Percentiles rank a stretch among this genome's conserved stretches.
Evolutionary conservation across 2,113 vertebrate species (phyloP).

Genomic region (Strix uralensis): DNA sequence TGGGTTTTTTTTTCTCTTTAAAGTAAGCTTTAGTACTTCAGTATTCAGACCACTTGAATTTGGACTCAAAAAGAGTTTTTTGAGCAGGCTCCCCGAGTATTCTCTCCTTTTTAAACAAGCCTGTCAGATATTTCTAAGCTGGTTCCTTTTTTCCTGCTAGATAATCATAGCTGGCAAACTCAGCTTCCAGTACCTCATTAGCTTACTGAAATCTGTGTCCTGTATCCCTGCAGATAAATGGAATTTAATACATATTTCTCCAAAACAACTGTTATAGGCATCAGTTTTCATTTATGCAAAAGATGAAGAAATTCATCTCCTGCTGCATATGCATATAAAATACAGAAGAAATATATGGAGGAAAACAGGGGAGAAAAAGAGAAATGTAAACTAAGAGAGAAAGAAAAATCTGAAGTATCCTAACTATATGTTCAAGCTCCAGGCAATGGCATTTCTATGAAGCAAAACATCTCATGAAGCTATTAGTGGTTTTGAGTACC

Average conservation of each 20-base stretch:
- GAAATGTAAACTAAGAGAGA: not conserved
- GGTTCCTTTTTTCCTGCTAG: not conserved
- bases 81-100: not conserved
- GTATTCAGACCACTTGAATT: not conserved
- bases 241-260: slow-evolving; percentile 3
- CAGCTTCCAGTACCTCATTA: slow-evolving; percentile 11
- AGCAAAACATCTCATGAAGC: not conserved
- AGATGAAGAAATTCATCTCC: not conserved
- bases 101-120: slow-evolving; percentile 13
- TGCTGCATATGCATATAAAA: not conserved
- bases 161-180: not conserved
- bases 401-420: not conserved
- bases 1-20: not conserved
- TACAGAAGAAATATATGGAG: not conserved
- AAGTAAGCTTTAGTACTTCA: not conserved
- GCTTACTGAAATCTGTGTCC: slow-evolving; percentile 3
- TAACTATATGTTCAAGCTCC: not conserved
- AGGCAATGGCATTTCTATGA: not conserved
- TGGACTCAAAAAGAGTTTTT: not conserved
- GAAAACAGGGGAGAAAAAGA: not conserved
- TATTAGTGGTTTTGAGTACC: not conserved
- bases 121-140: slow-evolving; percentile 27
- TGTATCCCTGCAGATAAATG: slow-evolving; percentile 13
- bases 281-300: slow-evolving; percentile 20
- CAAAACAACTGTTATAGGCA: slow-evolving; percentile 11